Evolutionary conservation across 92 coral and sea anemone genomes (phyloP).

Genomic region (Zoanthus sociatus): DNA sequence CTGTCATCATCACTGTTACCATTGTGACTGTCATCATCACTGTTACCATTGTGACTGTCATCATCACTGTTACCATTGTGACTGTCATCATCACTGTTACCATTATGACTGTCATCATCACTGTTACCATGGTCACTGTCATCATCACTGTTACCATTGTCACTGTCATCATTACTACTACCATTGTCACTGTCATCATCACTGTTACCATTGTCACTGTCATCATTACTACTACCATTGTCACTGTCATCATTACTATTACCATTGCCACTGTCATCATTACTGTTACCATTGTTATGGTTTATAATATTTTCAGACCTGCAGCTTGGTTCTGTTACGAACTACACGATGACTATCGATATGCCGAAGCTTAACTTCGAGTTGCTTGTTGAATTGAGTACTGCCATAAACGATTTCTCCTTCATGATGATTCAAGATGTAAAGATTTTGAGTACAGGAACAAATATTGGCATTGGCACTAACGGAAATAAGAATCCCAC

Average conservation of each 20-base stretch:
- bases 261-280: background rate
- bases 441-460: constrained; percentile 42
- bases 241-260: background rate
- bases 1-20: no score
- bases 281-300: background rate
- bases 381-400: constrained; percentile 76
- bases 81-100: no score
- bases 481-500: constrained; percentile 32
- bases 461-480: constrained; percentile 47
- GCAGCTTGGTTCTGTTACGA: constrained; percentile 62
- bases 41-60: no score
- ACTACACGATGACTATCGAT: constrained; percentile 78
- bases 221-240: background rate
- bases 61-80: no score
- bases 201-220: no score
- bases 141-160: no score
- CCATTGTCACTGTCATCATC: background rate
- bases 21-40: no score
- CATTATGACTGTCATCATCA: background rate
- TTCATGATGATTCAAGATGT: constrained; percentile 76
- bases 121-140: background rate
- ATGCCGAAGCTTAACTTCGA: constrained; percentile 85
- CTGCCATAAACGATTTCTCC: constrained; percentile 91
- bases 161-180: no score
- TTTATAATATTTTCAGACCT: constrained; percentile 60